These are phyloP conservation scores for Ascidia mentula DNA, from an alignment of 23 tunicate genomes.

Conservation along the genomic window DNA sequence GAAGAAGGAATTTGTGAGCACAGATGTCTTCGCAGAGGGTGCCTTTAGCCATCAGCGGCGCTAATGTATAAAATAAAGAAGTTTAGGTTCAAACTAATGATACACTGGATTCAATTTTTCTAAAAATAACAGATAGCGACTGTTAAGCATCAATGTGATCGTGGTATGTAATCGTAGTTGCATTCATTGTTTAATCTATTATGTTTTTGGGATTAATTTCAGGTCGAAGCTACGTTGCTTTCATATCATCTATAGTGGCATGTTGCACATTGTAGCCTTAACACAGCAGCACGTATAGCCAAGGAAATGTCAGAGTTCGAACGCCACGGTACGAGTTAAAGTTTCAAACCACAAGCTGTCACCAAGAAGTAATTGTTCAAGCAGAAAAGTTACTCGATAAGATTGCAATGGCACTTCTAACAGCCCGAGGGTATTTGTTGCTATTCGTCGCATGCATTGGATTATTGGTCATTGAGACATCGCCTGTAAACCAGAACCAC, in stretches of 20 bases:
- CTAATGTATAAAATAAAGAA: too few species aligned
- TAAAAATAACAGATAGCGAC: too few species aligned
- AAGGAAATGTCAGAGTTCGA: conserved; percentile 5
- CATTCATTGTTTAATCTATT: neutral
- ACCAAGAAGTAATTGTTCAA: conserved; percentile 7
- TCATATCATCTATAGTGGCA: neutral
- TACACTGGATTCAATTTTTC: too few species aligned
- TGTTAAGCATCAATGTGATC: too few species aligned
- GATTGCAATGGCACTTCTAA: neutral
- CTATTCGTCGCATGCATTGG: neutral
- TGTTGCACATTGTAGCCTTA: neutral
- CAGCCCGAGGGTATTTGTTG: neutral
- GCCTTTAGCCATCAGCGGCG: too few species aligned
- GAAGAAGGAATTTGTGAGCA: too few species aligned
- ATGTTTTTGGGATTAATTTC: too few species aligned
- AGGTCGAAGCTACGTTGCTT: neutral
- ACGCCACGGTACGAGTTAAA: neutral
- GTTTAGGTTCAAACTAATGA: too few species aligned
- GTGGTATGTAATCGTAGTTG: neutral
- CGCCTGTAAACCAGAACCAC: neutral
- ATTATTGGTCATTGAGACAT: neutral
- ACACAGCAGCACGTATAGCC: neutral
- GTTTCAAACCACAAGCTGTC: neutral
- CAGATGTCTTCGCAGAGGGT: too few species aligned
- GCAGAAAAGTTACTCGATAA: neutral